Base-by-base conservation (phyloP, 2,888 invertebrate genomes). In the Dolichomitus sp. region DNA sequence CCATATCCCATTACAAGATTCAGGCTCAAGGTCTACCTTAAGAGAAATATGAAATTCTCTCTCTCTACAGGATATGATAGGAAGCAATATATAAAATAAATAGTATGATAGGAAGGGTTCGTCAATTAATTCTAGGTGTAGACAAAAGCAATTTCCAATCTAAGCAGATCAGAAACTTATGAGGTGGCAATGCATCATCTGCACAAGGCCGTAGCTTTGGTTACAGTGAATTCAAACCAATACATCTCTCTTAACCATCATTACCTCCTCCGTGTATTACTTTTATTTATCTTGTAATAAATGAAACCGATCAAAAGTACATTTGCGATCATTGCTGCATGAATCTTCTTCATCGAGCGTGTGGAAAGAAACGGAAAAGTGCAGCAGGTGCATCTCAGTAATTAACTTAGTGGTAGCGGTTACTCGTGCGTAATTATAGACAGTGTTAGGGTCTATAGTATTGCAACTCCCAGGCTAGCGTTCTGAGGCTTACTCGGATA, bases 371-470 rank as follows among this genome's bases (percentile, higher is more conserved):
- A 65, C 74, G 57, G 63, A 63, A 74, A 74, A 74, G 73, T 65
- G 45, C 72, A 40, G 66, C 37, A 69, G 66, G 66, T 66, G 52
- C 69, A 45, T 61, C 48, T 48, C 61, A 50, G 66, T 76, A 80
- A 83, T 83, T 76, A 83, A 83, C 74, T 61, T 42, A 52, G 75
- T 50, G 50, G 76, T 77, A 50, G 61, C 68, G 76, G 72, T 78
- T 70, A 50, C 75, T 76, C 76, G 75, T 68, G 57, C 72, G 45
- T 80, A 76, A 83, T 83, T 83, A 76, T 61, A 73, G 72, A 69
- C 48, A 72, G 33, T n/a, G 27, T 66, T 68, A n/a, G 59, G 17
- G 45, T 50, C 57, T 42, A 52, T 23, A 12, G 12, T 11, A 17
- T 37, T 14, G 4, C 9, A 27, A 7, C 23, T 37, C 9, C 19